Evolutionary conservation across 1,140 invertebrate genomes (phyloP).

Genomic region (Antheraea mylitta): DNA sequence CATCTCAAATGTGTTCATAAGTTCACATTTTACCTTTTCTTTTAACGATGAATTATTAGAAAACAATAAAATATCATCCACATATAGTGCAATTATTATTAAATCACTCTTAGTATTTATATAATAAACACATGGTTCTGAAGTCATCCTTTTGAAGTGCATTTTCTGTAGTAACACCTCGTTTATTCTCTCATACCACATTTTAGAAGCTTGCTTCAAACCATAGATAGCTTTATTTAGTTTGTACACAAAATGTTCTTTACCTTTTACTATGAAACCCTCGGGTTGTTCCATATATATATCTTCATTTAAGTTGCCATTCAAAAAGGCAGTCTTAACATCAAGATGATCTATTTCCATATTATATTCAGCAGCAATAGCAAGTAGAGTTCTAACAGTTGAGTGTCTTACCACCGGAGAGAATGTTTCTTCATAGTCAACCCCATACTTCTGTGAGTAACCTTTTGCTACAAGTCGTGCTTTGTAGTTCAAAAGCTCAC

Average conservation of each 20-base stretch:
- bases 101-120: neutral
- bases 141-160: neutral
- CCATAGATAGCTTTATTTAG: slow-evolving; percentile 58
- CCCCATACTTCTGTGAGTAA: neutral
- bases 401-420: neutral
- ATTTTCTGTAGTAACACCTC: slow-evolving; percentile 1
- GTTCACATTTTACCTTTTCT: neutral
- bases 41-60: neutral
- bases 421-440: neutral
- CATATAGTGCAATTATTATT: slow-evolving; percentile 36
- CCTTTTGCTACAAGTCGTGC: neutral
- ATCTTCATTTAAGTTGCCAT: slow-evolving; percentile 57
- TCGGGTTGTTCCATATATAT: slow-evolving; percentile 37
- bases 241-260: slow-evolving; percentile 6
- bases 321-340: slow-evolving; percentile 56
- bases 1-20: neutral
- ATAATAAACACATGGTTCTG: slow-evolving; percentile 12
- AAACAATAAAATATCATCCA: slow-evolving; percentile 15
- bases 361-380: slow-evolving; percentile 4
- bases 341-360: slow-evolving; percentile 37
- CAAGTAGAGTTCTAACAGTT: neutral
- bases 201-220: slow-evolving; percentile 57
- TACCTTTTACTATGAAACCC: slow-evolving; percentile 1
- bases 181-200: slow-evolving; percentile 48
- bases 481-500: neutral